Conservation (phyloP, 2,888 invertebrate genomes). For the Salpingus planirostris region DNA sequence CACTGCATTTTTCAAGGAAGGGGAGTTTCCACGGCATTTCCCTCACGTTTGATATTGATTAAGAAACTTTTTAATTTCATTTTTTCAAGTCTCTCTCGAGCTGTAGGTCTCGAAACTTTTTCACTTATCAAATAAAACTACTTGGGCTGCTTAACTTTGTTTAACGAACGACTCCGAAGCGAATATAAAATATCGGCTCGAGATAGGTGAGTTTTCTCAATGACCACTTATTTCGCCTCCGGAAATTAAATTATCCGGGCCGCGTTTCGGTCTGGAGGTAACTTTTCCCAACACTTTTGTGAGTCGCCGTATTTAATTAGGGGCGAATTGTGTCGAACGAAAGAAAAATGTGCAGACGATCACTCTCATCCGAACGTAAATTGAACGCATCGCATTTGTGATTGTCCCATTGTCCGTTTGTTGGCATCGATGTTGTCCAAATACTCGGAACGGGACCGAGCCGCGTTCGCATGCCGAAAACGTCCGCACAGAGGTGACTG, state of each 20-base stretch:
- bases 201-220: constrained; percentile 3
- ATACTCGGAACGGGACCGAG: too few relatives aligned
- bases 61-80: constrained; percentile 12
- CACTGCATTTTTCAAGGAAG: too few relatives aligned
- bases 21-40: too few relatives aligned
- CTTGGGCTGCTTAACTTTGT: constrained; percentile 11
- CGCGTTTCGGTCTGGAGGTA: background rate
- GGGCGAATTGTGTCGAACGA: constrained; percentile 4
- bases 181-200: constrained; percentile 11
- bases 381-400: too few relatives aligned
- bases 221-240: constrained; percentile 2
- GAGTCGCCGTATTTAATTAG: constrained; percentile 13
- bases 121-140: constrained; percentile 25
- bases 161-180: constrained; percentile 12
- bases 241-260: constrained; percentile 5
- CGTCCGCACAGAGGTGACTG: too few relatives aligned
- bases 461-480: too few relatives aligned
- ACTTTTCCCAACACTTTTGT: too few relatives aligned
- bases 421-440: too few relatives aligned
- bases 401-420: too few relatives aligned
- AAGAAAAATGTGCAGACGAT: too few relatives aligned
- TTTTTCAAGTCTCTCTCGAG: constrained; percentile 8
- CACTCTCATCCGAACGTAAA: too few relatives aligned
- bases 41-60: constrained; percentile 14
- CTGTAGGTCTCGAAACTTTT: constrained; percentile 22